Conservation (phyloP, 2,888 invertebrate genomes). For the Tenthredo scrophulariae region DNA sequence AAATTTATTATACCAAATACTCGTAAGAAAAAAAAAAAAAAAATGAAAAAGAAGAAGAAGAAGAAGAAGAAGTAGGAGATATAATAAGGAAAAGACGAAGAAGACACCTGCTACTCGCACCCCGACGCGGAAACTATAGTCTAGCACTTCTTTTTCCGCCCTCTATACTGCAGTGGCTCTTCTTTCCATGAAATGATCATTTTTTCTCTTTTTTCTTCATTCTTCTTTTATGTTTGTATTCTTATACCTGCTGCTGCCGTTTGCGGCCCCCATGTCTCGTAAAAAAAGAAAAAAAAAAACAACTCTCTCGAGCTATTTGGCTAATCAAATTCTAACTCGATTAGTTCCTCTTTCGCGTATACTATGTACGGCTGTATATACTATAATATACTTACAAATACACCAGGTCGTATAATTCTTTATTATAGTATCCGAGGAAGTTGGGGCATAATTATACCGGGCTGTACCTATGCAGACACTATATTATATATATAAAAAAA, state of each 20-base stretch:
- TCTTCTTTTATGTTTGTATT: neutral
- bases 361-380: neutral
- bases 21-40: slow-evolving; percentile 1
- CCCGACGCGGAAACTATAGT: slow-evolving; percentile 53
- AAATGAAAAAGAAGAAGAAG: slow-evolving; percentile 49
- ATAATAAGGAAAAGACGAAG: slow-evolving; percentile 34
- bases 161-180: slow-evolving; percentile 27
- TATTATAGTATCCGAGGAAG: neutral
- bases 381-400: too few relatives aligned
- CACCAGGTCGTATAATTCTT: slow-evolving; percentile 21
- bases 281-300: neutral
- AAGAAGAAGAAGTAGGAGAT: slow-evolving; percentile 26
- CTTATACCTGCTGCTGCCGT: neutral
- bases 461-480: too few relatives aligned
- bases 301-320: slow-evolving; percentile 10
- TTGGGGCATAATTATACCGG: neutral
- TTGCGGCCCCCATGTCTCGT: neutral
- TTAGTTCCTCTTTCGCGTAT: neutral
- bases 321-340: slow-evolving; percentile 47
- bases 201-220: slow-evolving; percentile 53
- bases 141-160: slow-evolving; percentile 35
- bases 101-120: slow-evolving; percentile 70
- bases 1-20: neutral
- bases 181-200: slow-evolving; percentile 9
- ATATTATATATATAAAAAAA: neutral